Evolutionary conservation across 2,888 invertebrate species (phyloP).

Genomic region (Aelia acuminata): DNA sequence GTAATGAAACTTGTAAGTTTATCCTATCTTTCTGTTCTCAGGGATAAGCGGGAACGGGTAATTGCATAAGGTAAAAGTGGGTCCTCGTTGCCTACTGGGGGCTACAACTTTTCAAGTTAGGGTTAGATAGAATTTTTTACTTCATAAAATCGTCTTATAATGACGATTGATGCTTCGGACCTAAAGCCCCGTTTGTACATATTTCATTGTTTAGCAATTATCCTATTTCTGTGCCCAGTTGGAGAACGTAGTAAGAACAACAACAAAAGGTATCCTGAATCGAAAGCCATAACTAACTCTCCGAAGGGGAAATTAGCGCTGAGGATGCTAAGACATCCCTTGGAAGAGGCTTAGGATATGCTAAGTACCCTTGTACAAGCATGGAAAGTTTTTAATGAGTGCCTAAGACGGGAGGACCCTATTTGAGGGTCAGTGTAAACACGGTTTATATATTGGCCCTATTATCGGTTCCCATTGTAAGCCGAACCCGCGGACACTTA

Average conservation of each 20-base stretch:
- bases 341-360: background rate
- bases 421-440: background rate
- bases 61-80: background rate
- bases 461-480: constrained; percentile 13
- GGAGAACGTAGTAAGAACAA: background rate
- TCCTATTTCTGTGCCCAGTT: background rate
- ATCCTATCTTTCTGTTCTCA: background rate
- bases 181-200: no score
- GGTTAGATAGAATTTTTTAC: background rate
- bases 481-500: background rate
- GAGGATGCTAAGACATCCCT: background rate
- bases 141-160: background rate
- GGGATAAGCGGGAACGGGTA: background rate
- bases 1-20: constrained; percentile 5
- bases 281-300: background rate
- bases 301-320: background rate
- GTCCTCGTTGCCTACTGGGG: background rate
- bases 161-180: no score
- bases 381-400: background rate
- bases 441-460: constrained; percentile 26
- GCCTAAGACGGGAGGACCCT: background rate
- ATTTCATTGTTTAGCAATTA: background rate
- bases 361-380: background rate
- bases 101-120: background rate
- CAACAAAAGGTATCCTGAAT: background rate